Evolutionary conservation across 2,797 vertebrate genomes (phyloP), one percentile per base, ranked within the genome.

Genomic region (Microhierax caerulescens): DNA sequence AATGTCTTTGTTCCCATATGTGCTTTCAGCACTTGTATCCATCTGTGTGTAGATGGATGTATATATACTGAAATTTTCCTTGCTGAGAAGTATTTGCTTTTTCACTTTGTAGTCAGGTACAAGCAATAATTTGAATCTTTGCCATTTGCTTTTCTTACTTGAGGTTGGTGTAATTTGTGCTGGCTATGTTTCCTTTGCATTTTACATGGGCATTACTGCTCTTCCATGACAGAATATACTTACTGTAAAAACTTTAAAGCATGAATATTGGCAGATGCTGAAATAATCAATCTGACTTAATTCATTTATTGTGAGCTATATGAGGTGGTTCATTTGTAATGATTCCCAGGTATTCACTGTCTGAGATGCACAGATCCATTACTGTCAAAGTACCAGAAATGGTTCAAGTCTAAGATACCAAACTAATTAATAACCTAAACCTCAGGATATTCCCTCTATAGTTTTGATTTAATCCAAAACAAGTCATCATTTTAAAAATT

Each of bases 251-350:
- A 21, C 20, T 57, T 54, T 57, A 47, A 60, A 50, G 21, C 10
- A 28, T 41, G n/a, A 69, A n/a, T 70, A 37, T 27, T 61, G 27
- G 10, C 28, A 64, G 32, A 45, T 78, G 10, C 45, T 68, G 54
- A 93, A 92, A 57, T 90, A 91, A 94, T 86, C 61, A 67, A 60
- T 90, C 81, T 89, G 69, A 56, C 67, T 91, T 75, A 37, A 91
- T 41, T 53, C 30, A 81, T 36, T 69, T 93, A 73, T 93, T 88
- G 64, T 88, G 72, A 94, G 34, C 73, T 85, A 60, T 86, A 11
- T 69, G 19, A 76, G 80, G 13, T 34, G 7, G 15, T 72, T 83
- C 13, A 17, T 50, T 45, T 23, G 18, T 47, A 21, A n/a, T 74
- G 50, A 47, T 79, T 79, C 24, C 10, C 19, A 75, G 20, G 16